These are phyloP conservation scores for Psophia crepitans DNA, from an alignment of 2,113 vertebrate species.

Conservation along the genomic window DNA sequence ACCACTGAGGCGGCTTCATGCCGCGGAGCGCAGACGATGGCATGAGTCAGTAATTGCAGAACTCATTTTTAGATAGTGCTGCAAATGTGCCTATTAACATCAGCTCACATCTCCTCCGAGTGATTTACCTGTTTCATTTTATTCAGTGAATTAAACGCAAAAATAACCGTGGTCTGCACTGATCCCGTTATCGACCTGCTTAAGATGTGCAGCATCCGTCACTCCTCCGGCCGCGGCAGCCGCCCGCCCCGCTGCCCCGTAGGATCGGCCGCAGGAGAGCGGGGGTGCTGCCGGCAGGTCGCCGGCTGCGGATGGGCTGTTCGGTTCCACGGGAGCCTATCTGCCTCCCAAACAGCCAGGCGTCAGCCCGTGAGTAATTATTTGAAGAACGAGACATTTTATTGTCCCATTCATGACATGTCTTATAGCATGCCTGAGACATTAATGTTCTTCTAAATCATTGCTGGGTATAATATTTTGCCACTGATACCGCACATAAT, in stretches of 20 bases:
- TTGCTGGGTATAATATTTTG: background rate
- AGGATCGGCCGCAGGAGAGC: background rate
- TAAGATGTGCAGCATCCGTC: background rate
- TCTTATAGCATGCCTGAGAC: background rate
- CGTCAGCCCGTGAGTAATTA: background rate
- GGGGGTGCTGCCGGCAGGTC: rapidly evolving
- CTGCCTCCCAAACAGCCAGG: background rate
- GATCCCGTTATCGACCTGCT: background rate
- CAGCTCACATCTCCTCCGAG: background rate
- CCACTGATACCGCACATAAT: background rate
- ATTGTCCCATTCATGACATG: background rate
- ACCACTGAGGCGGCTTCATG: rapidly evolving
- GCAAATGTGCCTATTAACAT: conserved; percentile 30
- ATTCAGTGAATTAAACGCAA: conserved; percentile 13
- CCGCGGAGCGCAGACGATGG: rapidly evolving
- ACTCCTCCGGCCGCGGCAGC: background rate
- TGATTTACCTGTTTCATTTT: conserved; percentile 57
- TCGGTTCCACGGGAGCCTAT: rapidly evolving
- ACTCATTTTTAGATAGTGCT: background rate
- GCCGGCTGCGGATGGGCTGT: rapidly evolving
- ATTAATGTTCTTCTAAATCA: background rate
- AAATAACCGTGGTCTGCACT: background rate
- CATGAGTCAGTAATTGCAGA: conserved; percentile 25
- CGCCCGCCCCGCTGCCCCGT: background rate
- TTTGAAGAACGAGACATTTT: background rate